Evolutionary conservation across 1,140 invertebrate species (phyloP).

Genomic region (Amphibalanus amphitrite): DNA sequence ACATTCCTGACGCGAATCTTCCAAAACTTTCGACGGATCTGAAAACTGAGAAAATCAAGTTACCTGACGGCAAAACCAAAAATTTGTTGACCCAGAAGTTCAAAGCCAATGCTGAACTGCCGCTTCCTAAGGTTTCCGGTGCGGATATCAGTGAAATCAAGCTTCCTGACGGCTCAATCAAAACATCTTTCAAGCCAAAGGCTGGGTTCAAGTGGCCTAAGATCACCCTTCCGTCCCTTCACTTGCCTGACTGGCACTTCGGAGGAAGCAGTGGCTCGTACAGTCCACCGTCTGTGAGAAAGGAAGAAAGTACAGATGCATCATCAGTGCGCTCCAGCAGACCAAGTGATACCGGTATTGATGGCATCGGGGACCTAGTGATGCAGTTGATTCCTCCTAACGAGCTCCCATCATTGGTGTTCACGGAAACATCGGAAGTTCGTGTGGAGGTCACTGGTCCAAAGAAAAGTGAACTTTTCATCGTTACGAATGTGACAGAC

Average conservation of each 20-base stretch:
- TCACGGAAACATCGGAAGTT: background rate
- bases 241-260: background rate
- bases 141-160: background rate
- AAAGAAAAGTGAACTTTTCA: background rate
- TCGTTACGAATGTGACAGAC: background rate
- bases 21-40: background rate
- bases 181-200: constrained; percentile 2
- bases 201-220: background rate
- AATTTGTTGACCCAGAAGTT: background rate
- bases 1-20: background rate
- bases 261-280: too few species aligned
- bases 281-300: too few species aligned
- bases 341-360: background rate
- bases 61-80: background rate
- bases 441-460: background rate
- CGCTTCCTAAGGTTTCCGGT: background rate
- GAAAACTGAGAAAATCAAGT: background rate
- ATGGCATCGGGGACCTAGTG: background rate
- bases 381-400: background rate
- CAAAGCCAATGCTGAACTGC: background rate
- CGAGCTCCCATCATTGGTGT: background rate
- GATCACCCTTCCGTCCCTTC: background rate
- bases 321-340: too few species aligned
- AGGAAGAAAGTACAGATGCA: too few species aligned
- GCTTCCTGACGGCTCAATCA: background rate